Conservation (phyloP, 2,797 vertebrate species). For the Sparus aurata region DNA sequence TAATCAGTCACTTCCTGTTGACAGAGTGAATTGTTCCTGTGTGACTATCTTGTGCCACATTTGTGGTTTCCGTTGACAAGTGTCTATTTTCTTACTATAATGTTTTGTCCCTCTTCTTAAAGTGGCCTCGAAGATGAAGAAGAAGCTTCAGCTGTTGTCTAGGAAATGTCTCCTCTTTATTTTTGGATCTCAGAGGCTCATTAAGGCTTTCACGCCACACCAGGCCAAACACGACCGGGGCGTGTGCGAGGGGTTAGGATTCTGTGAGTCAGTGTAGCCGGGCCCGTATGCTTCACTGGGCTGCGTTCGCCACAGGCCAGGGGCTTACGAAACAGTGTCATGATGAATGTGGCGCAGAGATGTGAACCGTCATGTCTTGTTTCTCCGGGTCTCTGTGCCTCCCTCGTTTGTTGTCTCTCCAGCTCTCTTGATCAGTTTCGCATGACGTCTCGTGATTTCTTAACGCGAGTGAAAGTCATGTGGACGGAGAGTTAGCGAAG, state of each 20-base stretch:
- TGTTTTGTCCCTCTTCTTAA: too few species aligned
- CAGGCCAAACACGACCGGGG: slow-evolving; percentile 30
- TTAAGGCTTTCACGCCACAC: slow-evolving; percentile 64
- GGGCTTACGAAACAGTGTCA: slow-evolving; percentile 72
- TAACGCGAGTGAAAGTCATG: slow-evolving; percentile 40
- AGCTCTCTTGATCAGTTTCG: slow-evolving; percentile 41
- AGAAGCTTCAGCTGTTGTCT: slow-evolving; percentile 35
- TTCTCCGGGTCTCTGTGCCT: slow-evolving; percentile 23
- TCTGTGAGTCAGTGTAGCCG: slow-evolving; percentile 64
- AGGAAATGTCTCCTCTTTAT: slow-evolving; percentile 63
- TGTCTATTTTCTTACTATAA: neutral
- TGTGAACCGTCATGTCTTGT: slow-evolving; percentile 51
- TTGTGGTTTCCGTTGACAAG: neutral
- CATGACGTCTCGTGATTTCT: slow-evolving; percentile 51
- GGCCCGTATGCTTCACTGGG: slow-evolving; percentile 66
- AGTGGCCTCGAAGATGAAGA: neutral
- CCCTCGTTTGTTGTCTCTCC: slow-evolving; percentile 11
- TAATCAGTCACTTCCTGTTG: slow-evolving; percentile 38
- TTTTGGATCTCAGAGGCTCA: slow-evolving; percentile 65
- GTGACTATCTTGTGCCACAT: slow-evolving; percentile 17
- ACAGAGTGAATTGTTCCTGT: slow-evolving; percentile 41
- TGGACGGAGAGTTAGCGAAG: slow-evolving; percentile 5
- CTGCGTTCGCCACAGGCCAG: slow-evolving; percentile 67
- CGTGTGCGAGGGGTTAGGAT: slow-evolving; percentile 28
- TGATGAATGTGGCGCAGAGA: slow-evolving; percentile 67